Evolutionary conservation across 2,113 vertebrate genomes (phyloP).

Genomic region (Odobenus rosmarus): DNA sequence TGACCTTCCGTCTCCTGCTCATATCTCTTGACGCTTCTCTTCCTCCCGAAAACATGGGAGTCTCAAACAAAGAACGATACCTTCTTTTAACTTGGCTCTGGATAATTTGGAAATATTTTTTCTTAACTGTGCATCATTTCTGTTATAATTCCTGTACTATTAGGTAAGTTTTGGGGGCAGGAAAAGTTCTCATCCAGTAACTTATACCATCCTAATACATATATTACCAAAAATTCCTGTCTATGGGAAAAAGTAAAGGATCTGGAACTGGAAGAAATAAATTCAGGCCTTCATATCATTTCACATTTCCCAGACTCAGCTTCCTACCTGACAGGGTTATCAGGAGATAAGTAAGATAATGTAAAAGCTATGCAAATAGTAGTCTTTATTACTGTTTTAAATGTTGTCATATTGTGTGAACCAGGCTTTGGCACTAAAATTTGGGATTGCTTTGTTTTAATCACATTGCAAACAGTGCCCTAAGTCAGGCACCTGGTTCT

Average conservation of each 20-base stretch:
- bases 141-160: not conserved
- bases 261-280: constrained; percentile 19
- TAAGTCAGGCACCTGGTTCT: not conserved
- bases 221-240: not conserved
- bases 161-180: not conserved
- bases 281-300: not conserved
- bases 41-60: not conserved
- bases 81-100: constrained; percentile 7
- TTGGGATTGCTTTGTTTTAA: not conserved
- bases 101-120: not conserved
- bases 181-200: not conserved
- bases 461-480: not conserved
- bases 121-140: not conserved
- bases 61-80: not conserved
- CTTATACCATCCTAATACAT: not conserved
- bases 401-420: not conserved
- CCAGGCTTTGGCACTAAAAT: not conserved
- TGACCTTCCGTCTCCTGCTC: not conserved
- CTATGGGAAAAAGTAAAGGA: not conserved
- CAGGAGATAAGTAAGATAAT: not conserved
- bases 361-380: not conserved
- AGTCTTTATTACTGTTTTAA: not conserved
- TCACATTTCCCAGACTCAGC: not conserved
- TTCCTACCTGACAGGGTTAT: not conserved
- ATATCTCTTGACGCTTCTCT: not conserved